Evolutionary conservation across 2,113 vertebrate genomes (phyloP).

Genomic region (Sebastes schlegelii): DNA sequence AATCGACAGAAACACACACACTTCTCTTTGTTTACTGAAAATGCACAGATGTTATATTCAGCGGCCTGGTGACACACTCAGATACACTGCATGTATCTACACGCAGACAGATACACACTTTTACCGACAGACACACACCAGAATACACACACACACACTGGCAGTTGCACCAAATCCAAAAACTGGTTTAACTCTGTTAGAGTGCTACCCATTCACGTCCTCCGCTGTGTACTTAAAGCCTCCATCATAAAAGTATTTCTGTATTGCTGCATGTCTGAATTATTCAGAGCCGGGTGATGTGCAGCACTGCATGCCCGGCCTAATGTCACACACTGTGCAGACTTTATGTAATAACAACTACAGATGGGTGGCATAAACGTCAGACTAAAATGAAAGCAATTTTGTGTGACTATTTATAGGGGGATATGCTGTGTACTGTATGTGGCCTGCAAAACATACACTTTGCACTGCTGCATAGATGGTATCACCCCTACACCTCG

Average conservation of each 20-base stretch:
- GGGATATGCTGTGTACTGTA: conserved; percentile 3
- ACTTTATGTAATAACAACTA: conserved; percentile 61
- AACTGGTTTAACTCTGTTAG: conserved; percentile 35
- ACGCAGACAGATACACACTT: background rate
- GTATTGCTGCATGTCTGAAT: conserved; percentile 72
- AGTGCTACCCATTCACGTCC: conserved; percentile 50
- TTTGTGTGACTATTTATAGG: background rate
- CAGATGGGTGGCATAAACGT: conserved; percentile 26
- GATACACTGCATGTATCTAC: background rate
- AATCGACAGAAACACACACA: conserved; percentile 4
- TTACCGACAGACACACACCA: conserved; percentile 9
- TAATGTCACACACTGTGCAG: conserved; percentile 49
- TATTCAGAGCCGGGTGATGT: conserved; percentile 71
- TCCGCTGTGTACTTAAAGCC: conserved; percentile 62
- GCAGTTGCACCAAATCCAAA: conserved; percentile 42
- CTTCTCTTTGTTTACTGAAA: background rate
- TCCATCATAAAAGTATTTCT: conserved; percentile 71
- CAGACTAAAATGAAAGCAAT: conserved; percentile 14
- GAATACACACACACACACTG: conserved; percentile 17
- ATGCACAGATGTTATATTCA: conserved; percentile 7
- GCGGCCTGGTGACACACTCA: background rate
- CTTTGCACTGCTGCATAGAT: background rate
- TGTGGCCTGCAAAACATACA: conserved; percentile 17
- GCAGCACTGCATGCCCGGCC: conserved; percentile 42
- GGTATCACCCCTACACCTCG: background rate